These are phyloP conservation scores for Elanus axillaris DNA, from an alignment of 2,113 vertebrate species.

Conservation along the genomic window DNA sequence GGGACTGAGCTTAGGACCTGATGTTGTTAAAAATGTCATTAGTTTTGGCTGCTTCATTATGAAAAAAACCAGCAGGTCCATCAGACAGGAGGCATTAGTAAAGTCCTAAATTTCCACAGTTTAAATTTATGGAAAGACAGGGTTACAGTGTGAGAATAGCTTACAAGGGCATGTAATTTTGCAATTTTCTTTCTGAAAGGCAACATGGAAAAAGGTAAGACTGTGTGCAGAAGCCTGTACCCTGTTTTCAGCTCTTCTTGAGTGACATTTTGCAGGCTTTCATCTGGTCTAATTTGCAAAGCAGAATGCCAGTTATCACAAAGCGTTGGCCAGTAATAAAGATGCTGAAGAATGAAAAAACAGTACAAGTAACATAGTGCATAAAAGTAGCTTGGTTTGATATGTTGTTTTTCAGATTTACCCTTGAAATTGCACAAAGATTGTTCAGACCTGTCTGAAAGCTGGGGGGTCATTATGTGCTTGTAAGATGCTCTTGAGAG, in stretches of 20 bases:
- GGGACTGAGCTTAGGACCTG: background rate
- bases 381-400: background rate
- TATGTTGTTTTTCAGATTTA: background rate
- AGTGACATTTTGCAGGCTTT: background rate
- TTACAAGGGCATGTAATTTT: background rate
- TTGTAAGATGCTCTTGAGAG: background rate
- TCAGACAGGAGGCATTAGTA: background rate
- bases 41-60: background rate
- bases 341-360: background rate
- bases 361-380: background rate
- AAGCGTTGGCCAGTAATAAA: background rate
- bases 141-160: background rate
- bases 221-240: background rate
- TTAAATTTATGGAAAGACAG: background rate
- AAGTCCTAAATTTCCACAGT: background rate
- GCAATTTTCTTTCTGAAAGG: background rate
- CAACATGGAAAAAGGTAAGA: background rate
- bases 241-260: background rate
- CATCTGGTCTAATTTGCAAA: background rate
- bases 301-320: background rate
- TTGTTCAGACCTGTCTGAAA: background rate
- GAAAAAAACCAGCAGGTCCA: background rate
- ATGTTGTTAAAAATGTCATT: background rate
- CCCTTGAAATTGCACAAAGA: background rate
- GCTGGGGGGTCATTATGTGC: accelerated